A percentile compares a stretch with the other conserved stretches of the same genome.
Conservation (phyloP, 1,140 invertebrate genomes). For the Hormaphis cornu region DNA sequence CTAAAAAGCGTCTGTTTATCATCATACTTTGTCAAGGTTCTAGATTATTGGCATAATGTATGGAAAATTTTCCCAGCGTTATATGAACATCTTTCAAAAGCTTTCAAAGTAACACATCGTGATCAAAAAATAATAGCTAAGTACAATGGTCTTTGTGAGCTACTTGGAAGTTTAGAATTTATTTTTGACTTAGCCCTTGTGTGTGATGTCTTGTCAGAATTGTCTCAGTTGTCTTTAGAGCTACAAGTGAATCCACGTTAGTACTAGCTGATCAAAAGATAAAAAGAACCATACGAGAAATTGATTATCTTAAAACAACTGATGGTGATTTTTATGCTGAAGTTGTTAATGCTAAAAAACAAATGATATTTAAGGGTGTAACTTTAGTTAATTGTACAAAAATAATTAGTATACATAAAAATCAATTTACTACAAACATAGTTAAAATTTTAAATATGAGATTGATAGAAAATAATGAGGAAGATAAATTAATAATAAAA, state of each 20-base stretch:
- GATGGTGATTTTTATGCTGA: not conserved
- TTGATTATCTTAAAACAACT: not conserved
- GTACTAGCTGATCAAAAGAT: not conserved
- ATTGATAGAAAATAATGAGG: no score
- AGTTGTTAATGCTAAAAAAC: not conserved
- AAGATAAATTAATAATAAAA: no score
- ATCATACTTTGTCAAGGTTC: no score
- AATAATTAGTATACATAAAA: no score
- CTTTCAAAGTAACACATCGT: not conserved
- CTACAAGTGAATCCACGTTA: not conserved
- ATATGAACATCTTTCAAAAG: no score
- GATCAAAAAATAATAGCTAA: not conserved
- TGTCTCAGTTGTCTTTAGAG: not conserved
- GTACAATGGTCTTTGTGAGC: not conserved
- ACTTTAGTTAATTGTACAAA: no score
- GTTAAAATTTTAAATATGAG: no score
- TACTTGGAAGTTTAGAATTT: not conserved
- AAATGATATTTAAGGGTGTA: no score
- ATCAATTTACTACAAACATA: no score
- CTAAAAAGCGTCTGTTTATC: no score
- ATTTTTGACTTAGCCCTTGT: not conserved
- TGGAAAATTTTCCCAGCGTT: no score
- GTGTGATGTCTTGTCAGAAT: not conserved
- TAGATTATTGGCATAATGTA: no score
- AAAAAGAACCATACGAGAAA: not conserved